These are phyloP conservation scores for Drosophila kanapiae DNA, from an alignment of 1,140 invertebrate genomes.

Conservation along the genomic window DNA sequence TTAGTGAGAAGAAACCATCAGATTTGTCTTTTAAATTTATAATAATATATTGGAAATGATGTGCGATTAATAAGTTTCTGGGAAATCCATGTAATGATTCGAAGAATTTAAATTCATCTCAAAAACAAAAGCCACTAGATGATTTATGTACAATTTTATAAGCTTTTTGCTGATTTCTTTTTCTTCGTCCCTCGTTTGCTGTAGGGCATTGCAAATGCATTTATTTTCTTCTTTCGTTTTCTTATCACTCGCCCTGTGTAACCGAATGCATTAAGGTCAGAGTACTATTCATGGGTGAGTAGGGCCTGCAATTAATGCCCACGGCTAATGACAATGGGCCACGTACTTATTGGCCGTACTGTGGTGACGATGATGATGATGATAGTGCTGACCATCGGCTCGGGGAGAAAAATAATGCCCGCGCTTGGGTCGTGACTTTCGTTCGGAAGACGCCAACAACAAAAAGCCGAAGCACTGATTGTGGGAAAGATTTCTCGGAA, in stretches of 20 bases:
- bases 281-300: slow-evolving; percentile 9
- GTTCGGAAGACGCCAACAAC: slow-evolving; percentile 12
- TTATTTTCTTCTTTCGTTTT: slow-evolving; percentile 12
- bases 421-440: slow-evolving; percentile 36
- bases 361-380: slow-evolving; percentile 14
- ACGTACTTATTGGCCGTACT: slow-evolving; percentile 41
- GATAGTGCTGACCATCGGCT: slow-evolving; percentile 22
- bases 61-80: background rate
- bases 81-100: background rate
- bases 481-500: slow-evolving; percentile 36
- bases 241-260: slow-evolving; percentile 66
- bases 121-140: background rate
- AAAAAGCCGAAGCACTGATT: slow-evolving; percentile 30
- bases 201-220: slow-evolving; percentile 46
- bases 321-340: slow-evolving; percentile 55
- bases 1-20: too few species aligned
- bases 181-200: background rate
- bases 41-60: background rate
- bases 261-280: slow-evolving; percentile 62
- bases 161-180: background rate
- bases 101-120: background rate
- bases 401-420: slow-evolving; percentile 16
- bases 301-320: slow-evolving; percentile 64
- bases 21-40: too few species aligned
- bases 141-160: background rate